Evolutionary conservation across 2,888 invertebrate species (phyloP).

Genomic region (Pandemis heparana): DNA sequence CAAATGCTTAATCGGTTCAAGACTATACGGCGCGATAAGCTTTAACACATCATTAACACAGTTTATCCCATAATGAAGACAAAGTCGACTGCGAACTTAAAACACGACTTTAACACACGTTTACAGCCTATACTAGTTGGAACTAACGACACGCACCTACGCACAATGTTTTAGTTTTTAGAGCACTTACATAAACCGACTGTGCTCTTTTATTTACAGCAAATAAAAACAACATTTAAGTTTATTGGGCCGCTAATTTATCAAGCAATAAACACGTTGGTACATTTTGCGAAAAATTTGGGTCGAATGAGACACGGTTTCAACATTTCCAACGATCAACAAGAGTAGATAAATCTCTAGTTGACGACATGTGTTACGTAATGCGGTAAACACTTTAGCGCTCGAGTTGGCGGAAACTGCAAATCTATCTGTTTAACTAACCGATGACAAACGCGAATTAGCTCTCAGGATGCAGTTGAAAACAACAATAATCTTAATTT

Average conservation of each 20-base stretch:
- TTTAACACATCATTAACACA: constrained; percentile 29
- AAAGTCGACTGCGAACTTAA: background rate
- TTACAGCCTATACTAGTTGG: constrained; percentile 53
- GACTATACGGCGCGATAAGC: constrained; percentile 47
- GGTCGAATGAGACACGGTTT: constrained; percentile 50
- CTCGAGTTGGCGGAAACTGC: constrained; percentile 54
- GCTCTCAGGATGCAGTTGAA: background rate
- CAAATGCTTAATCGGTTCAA: constrained; percentile 63
- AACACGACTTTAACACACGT: background rate
- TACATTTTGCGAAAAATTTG: constrained; percentile 55
- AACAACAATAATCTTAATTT: background rate
- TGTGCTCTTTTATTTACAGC: constrained; percentile 56
- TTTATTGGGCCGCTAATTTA: constrained; percentile 59
- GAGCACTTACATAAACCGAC: constrained; percentile 66
- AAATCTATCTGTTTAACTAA: constrained; percentile 53
- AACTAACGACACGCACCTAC: constrained; percentile 62
- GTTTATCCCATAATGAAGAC: constrained; percentile 20
- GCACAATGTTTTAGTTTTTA: constrained; percentile 57
- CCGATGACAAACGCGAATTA: constrained; percentile 6
- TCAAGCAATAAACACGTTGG: constrained; percentile 53
- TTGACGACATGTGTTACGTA: constrained; percentile 55
- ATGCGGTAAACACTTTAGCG: constrained; percentile 55
- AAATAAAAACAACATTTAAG: constrained; percentile 58
- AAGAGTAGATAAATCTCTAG: constrained; percentile 58
- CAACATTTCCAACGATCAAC: constrained; percentile 54